phyloP scores from a whole-genome alignment of 2,888 invertebrate genomes.

The Pherbina coryleti region DNA sequence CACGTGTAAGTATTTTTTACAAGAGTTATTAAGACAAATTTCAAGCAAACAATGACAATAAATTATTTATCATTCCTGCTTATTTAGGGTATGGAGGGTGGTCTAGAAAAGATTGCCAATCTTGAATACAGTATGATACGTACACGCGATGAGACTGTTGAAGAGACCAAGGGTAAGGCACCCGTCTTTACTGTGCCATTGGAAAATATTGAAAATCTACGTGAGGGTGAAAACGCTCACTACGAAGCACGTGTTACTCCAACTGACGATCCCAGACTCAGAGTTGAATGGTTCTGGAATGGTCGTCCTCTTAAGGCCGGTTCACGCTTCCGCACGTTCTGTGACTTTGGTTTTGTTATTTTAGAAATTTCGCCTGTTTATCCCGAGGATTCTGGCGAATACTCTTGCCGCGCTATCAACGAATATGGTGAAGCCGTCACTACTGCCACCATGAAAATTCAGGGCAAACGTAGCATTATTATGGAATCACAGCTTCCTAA shows the following conservation, averaged over 20 bases:
- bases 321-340: conserved; percentile 94
- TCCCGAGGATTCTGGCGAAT: conserved; percentile 95
- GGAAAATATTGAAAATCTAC: conserved; percentile 86
- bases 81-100: conserved; percentile 90
- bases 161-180: conserved; percentile 85
- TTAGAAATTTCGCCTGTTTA: conserved; percentile 97
- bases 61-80: not conserved
- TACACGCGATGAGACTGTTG: conserved; percentile 78
- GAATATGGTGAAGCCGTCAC: conserved; percentile 94
- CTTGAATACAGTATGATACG: conserved; percentile 91
- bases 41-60: not conserved
- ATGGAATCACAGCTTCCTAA: conserved; percentile 91
- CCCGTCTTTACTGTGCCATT: conserved; percentile 92
- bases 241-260: conserved; percentile 91
- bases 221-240: conserved; percentile 93
- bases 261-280: conserved; percentile 90
- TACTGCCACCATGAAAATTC: conserved; percentile 88
- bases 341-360: conserved; percentile 97
- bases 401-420: conserved; percentile 88
- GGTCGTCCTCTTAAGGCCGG: conserved; percentile 90
- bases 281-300: conserved; percentile 96
- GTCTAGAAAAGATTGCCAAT: conserved; percentile 91
- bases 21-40: conserved; percentile 6
- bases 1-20: conserved; percentile 75
- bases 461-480: conserved; percentile 92